A percentile compares a stretch with the other conserved stretches of the same genome.
These are phyloP conservation scores for Phrynosoma platyrhinos DNA, from an alignment of 2,113 vertebrate genomes.

Conservation along the genomic window DNA sequence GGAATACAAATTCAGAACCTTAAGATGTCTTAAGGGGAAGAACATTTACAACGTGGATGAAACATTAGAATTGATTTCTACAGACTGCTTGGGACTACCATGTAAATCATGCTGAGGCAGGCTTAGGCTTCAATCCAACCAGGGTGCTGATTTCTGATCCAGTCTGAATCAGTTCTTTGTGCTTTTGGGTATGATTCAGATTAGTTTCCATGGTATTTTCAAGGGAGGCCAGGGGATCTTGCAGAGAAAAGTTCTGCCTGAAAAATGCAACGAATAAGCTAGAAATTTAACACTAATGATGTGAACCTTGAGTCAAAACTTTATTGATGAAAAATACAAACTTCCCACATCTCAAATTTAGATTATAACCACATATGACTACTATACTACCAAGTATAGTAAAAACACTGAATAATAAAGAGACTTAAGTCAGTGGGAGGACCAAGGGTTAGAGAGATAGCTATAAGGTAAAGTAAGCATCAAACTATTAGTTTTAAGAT, in stretches of 20 bases:
- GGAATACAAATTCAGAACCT: slow-evolving; percentile 29
- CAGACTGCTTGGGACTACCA: background rate
- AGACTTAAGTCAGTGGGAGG: no score
- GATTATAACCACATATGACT: background rate
- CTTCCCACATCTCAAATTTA: background rate
- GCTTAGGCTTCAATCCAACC: background rate
- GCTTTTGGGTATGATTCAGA: background rate
- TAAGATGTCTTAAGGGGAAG: background rate
- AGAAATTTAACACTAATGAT: background rate
- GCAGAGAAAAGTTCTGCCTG: background rate
- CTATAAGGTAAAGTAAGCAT: no score
- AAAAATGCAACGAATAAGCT: background rate
- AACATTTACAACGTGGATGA: background rate
- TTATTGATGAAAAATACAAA: background rate
- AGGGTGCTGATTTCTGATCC: background rate
- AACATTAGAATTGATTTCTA: background rate
- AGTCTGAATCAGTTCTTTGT: background rate
- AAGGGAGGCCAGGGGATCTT: background rate
- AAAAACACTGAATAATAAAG: no score
- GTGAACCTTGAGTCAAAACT: background rate
- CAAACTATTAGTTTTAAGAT: no score
- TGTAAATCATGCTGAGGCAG: background rate
- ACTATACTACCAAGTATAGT: no score
- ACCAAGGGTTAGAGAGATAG: no score
- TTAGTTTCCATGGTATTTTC: slow-evolving; percentile 4